phyloP scores from a whole-genome alignment of 2,888 invertebrate species.

The Cyaniris semiargus region DNA sequence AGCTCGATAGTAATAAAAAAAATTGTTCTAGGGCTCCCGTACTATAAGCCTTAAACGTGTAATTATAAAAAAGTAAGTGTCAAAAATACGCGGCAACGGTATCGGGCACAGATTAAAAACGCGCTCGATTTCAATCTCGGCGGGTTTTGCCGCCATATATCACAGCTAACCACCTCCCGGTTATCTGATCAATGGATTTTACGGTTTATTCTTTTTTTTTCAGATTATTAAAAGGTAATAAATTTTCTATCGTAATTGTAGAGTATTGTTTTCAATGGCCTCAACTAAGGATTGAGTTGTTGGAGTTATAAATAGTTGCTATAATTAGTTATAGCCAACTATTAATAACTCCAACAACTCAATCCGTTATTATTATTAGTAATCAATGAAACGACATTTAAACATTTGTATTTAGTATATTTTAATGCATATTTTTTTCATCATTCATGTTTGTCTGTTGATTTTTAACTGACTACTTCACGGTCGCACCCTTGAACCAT shows the following conservation, averaged over 20 bases:
- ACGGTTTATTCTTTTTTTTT: neutral
- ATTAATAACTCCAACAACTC: too few relatives aligned
- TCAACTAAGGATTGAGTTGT: neutral
- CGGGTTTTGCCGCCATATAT: conserved; percentile 44
- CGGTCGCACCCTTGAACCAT: too few relatives aligned
- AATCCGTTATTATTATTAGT: too few relatives aligned
- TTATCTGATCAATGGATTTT: conserved; percentile 28
- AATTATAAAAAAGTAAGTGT: conserved; percentile 33
- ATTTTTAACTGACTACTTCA: too few relatives aligned
- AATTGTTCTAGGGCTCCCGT: too few relatives aligned
- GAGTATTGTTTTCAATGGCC: conserved; percentile 15
- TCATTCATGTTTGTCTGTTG: too few relatives aligned
- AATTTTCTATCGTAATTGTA: neutral
- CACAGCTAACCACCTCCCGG: conserved; percentile 42
- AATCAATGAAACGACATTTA: too few relatives aligned
- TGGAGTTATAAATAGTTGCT: neutral
- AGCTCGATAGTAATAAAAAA: too few relatives aligned
- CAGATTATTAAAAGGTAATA: neutral
- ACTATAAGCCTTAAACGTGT: conserved; percentile 30
- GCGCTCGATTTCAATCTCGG: conserved; percentile 41
- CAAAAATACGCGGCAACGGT: conserved; percentile 30
- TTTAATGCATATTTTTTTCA: too few relatives aligned
- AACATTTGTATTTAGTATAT: too few relatives aligned
- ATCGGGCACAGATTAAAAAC: conserved; percentile 28
- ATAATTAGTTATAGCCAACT: too few relatives aligned